Base-by-base conservation (phyloP, 1,140 invertebrate genomes). In the Hetaerina americana region DNA sequence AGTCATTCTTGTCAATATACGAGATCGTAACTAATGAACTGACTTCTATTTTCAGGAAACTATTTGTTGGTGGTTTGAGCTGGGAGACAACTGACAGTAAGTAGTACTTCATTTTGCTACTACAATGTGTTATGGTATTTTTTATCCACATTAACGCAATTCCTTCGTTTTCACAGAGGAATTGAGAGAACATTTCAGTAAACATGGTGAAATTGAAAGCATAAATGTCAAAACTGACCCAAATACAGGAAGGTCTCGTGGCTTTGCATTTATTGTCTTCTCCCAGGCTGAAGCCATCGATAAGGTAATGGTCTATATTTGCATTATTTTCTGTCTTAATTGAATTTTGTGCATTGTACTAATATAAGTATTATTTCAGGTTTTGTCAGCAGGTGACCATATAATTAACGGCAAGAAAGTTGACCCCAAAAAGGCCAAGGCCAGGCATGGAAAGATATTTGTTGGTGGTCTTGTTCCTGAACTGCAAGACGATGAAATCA, bases 11-110 rank as follows among this genome's bases (percentile, higher is more conserved):
- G 10, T 57, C 40, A 18, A n/a, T 57, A 18, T 57, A 57, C 40
- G 40, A 57, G 31, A 12, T 57, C 15, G 15, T 68, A 18, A 26
- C 24, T 68, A 68, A 68, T 68, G 67, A 18, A 6, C 12, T 18
- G 80, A 80, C 83, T 82, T 81, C 81, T 82, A 78, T 84, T 92
- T 90, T 77, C 89, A 97, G 95, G 86, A 98, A 98, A 89, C 88
- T 98, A 76, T 98, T 98, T 89, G 94, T 97, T 83, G 96, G 96
- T 79, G 95, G 94, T 73, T 84, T 98, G 73, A 97, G 94, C 85
- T 97, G 95, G 94, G 94, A 97, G 87, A 97, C 95, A 25, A 93
- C 93, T 81, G 94, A 97, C 83, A 96, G 95, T 97, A 86, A 94
- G 93, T 92, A 80, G 74, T 74, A 70, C 73, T 77, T 76, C 78